Base-by-base conservation (phyloP, 2,888 invertebrate genomes). In the Meliscaeva auricollis region DNA sequence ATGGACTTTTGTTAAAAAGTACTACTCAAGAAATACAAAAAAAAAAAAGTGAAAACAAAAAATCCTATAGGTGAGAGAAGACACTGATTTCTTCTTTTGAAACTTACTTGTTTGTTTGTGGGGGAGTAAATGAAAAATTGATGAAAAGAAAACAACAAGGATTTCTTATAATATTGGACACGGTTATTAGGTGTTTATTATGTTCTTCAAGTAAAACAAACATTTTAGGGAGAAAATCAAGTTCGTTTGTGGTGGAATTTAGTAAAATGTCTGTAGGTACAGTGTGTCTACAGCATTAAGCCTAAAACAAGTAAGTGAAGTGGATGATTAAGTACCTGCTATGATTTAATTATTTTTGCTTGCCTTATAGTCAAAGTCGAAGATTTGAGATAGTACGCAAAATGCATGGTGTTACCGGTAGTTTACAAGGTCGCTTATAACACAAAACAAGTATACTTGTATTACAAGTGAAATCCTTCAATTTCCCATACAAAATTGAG, bases 1-100 rank as follows among this genome's bases (percentile, higher is more conserved):
- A 46, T 35, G 52, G 66, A 66, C 66, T 38, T 26, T 62, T 60
- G 64, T 48, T 76, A 48, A 56, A 54, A 64, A 70, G 46, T 56
- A 9, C 26, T 68, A 20, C 46, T 46, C 46, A 13, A 46, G 15
- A 62, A n/a, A n/a, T n/a, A 30, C 13, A 62, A 62, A 17, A 46
- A 41, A 60, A 8, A 6, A 41, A 62, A 32, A 8, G 22, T 22
- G 5, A 26, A 50, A 26, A 11, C 6, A 32, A 13, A 66, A 44
- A 17, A 66, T 22, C 20, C n/a, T n/a, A n/a, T 22, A 22, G 50
- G 48, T 22, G n/a, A 68, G 64, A 32, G 4, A 44, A 22, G 66
- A 75, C 35, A 44, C 46, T 56, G 56, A 74, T 75, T 68, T 60
- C 17, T 54, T 64, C 20, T 48, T 58, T 58, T 11, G 6, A 35